A percentile compares a stretch with the other conserved stretches of the same genome.
phyloP scores from a whole-genome alignment of 2,113 vertebrate genomes.

The Mormyrus lacerda region DNA sequence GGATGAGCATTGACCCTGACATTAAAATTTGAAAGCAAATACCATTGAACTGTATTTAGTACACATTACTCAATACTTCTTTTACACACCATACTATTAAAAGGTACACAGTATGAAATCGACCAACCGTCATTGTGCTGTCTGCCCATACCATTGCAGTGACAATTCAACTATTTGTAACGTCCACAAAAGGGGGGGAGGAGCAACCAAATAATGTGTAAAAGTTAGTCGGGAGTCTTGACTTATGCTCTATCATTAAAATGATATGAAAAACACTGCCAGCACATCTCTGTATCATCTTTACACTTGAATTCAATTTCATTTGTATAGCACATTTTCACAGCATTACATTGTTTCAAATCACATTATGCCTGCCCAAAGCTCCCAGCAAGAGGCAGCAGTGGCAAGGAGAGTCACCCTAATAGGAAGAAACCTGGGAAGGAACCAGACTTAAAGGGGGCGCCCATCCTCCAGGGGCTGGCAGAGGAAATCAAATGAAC shows the following conservation, averaged over 20 bases:
- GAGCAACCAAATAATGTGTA: background rate
- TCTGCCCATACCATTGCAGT: too few relatives aligned
- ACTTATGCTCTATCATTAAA: background rate
- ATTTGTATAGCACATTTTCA: background rate
- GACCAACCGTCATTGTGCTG: too few relatives aligned
- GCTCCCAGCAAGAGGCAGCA: background rate
- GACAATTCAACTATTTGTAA: background rate
- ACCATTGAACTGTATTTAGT: background rate
- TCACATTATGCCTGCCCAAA: background rate
- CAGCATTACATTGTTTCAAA: background rate
- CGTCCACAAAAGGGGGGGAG: background rate
- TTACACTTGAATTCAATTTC: background rate
- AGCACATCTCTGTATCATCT: background rate
- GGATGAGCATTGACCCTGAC: too few relatives aligned
- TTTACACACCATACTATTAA: too few relatives aligned
- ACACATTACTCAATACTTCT: background rate
- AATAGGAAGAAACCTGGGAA: background rate
- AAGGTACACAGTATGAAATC: too few relatives aligned
- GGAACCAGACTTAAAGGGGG: background rate
- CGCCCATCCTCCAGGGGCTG: background rate
- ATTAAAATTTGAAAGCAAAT: background rate
- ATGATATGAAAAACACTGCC: background rate
- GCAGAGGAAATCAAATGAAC: background rate
- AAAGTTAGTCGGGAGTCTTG: background rate
- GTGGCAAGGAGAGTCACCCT: background rate